Base-by-base conservation (phyloP, 2,888 invertebrate genomes). In the Cerceris rybyensis region DNA sequence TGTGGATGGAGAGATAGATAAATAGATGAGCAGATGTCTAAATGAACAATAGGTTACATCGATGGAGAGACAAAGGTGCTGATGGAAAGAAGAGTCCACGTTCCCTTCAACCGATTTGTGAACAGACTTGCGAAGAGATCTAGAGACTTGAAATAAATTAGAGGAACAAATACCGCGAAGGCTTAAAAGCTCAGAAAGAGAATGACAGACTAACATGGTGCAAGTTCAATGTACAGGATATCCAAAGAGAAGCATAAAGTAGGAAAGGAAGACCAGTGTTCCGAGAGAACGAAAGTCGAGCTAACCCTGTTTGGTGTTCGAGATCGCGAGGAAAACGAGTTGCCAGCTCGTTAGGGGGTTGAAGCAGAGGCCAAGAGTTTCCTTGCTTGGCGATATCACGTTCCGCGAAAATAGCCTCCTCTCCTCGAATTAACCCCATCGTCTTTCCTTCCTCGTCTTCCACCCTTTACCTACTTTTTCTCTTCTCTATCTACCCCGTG, bases 281-380 rank as follows among this genome's bases (percentile, higher is more conserved):
- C 49, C 63, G 13, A n/a, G 14, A 13, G 6, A 43, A 42, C 17
- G 16, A 50, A 64, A 57, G 54, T 28, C 61, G 6, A n/a, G 58
- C 58, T 88, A 90, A 89, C 83, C 77, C 77, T 85, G 87, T 90
- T 89, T 88, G 82, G 88, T 80, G 83, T 86, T 86, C 82, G 84
- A 86, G 89, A 89, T 89, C 86, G 89, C 82, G 87, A 88, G 87
- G 88, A 88, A 89, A 89, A 88, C 90, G 87, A 88, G 88, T 88
- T 89, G 85, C 83, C 81, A 81, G 86, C 82, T 89, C 90, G 89
- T 90, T 90, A 89, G 81, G 50, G 57, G 63, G 57, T 63, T 72
- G 74, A 67, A 83, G 75, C 58, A 69, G 52, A 55, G 71, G 70
- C 71, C 66, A 65, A 74, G 76, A 76, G 64, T 60, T 66, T 73